These are phyloP conservation scores for Actinia equina DNA, from an alignment of 64 coral and sea anemone species.

Conservation along the genomic window DNA sequence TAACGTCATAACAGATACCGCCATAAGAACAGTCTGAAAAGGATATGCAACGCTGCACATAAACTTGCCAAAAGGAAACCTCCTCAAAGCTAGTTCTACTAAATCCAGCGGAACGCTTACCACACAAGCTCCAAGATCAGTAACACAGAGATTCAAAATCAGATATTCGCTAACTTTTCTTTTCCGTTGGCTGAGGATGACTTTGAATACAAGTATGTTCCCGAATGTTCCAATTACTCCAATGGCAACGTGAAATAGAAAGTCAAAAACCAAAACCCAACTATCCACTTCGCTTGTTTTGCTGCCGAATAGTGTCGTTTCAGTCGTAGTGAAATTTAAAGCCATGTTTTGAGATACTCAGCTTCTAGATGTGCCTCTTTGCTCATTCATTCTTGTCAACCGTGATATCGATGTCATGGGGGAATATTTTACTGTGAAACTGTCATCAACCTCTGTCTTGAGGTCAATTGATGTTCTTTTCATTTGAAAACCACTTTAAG, in stretches of 20 bases:
- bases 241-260: conserved; percentile 20
- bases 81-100: conserved; percentile 31
- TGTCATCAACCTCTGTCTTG: background rate
- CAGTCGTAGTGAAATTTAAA: background rate
- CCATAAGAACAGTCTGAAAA: conserved; percentile 76
- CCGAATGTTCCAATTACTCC: conserved; percentile 30
- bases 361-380: background rate
- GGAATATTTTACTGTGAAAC: background rate
- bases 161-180: conserved; percentile 77
- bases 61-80: conserved; percentile 68
- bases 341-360: background rate
- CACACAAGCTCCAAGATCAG: conserved; percentile 71
- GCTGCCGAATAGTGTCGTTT: background rate
- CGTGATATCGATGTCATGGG: background rate
- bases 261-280: background rate
- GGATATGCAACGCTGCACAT: conserved; percentile 86
- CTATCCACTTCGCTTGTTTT: background rate
- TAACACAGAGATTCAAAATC: conserved; percentile 75
- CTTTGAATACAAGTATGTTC: conserved; percentile 47
- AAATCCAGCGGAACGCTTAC: conserved; percentile 84
- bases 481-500: too few species aligned
- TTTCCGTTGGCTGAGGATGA: conserved; percentile 25
- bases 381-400: background rate
- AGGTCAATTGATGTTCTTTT: background rate
- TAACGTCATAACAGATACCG: conserved; percentile 77